phyloP scores from a whole-genome alignment of 2,797 vertebrate genomes.

The Schizopygopsis malacanthus region DNA sequence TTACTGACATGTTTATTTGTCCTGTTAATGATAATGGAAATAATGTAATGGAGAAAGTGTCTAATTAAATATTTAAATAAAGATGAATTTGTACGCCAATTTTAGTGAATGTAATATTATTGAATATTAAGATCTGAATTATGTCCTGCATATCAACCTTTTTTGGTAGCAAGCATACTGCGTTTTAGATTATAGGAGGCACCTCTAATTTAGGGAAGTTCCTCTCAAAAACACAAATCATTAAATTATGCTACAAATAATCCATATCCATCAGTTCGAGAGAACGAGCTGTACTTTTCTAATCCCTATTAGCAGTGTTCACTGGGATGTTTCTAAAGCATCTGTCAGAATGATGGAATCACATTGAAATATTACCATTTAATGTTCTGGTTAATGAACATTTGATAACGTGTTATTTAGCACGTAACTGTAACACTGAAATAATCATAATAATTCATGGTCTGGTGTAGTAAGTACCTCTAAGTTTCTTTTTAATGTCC shows the following conservation, averaged over 20 bases:
- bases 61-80: slow-evolving; percentile 37
- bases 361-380: no score
- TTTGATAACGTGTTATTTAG: background rate
- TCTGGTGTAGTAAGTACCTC: background rate
- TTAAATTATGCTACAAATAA: no score
- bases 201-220: background rate
- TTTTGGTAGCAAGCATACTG: background rate
- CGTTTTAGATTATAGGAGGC: background rate
- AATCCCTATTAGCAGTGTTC: no score
- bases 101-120: background rate
- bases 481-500: background rate
- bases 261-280: no score
- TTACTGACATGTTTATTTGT: no score
- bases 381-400: no score
- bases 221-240: background rate
- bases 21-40: background rate
- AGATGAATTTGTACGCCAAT: slow-evolving; percentile 39
- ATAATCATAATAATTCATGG: background rate
- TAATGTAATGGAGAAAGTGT: background rate
- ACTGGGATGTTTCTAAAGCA: no score
- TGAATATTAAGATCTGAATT: background rate
- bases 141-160: background rate
- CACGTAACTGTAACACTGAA: background rate
- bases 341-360: no score
- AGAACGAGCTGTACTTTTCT: no score